Percentiles rank a stretch among this genome's conserved stretches.
These are phyloP conservation scores for Halcyon leucocephala DNA, from an alignment of 2,797 vertebrate species.

Conservation along the genomic window DNA sequence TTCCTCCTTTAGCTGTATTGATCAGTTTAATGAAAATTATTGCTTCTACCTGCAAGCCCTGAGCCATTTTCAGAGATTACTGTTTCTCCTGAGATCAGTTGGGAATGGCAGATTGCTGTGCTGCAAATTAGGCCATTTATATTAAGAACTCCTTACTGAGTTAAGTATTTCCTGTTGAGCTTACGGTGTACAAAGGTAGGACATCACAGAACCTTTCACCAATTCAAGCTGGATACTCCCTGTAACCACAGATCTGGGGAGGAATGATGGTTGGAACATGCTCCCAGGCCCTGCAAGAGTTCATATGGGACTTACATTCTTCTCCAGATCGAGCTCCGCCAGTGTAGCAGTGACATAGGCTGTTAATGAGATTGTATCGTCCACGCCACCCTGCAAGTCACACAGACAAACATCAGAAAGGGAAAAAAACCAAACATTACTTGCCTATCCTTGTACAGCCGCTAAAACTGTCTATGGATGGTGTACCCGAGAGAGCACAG, in stretches of 20 bases:
- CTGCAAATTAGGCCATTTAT: neutral
- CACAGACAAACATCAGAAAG: neutral
- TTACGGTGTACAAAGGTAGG: neutral
- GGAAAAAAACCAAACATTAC: neutral
- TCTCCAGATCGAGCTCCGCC: conserved; percentile 20
- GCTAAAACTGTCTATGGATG: neutral
- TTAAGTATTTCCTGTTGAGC: neutral
- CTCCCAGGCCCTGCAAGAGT: neutral
- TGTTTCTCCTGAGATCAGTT: neutral
- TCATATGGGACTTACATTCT: conserved; percentile 41
- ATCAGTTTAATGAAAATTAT: neutral
- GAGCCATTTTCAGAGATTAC: neutral
- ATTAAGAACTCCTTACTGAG: neutral
- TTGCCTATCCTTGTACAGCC: neutral
- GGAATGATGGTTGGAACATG: neutral
- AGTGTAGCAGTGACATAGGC: conserved; percentile 48
- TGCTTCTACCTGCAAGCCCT: neutral
- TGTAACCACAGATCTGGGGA: neutral
- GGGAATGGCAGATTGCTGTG: neutral
- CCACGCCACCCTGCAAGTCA: conserved; percentile 54
- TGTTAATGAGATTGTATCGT: conserved; percentile 50
- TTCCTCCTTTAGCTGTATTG: neutral
- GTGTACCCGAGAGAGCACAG: neutral
- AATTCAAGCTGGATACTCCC: neutral
- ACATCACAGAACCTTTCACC: neutral